Conservation (phyloP, 2,113 vertebrate genomes). For the Pelobates fuscus region DNA sequence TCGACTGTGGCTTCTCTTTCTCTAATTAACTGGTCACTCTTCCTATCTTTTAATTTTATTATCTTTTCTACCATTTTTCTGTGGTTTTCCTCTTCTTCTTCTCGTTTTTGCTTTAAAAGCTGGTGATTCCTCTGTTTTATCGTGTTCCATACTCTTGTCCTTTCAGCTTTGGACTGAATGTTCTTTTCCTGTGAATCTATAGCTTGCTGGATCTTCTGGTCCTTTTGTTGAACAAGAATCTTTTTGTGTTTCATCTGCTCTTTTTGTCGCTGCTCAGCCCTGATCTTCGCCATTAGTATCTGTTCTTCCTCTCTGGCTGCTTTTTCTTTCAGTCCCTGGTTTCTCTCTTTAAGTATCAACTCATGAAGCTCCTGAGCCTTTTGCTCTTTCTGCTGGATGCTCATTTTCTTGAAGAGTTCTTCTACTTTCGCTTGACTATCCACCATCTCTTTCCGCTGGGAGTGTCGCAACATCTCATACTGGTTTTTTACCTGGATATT, state of each 20-base stretch:
- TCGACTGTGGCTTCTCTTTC: conserved; percentile 62
- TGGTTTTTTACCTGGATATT: conserved; percentile 63
- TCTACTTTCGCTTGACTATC: conserved; percentile 66
- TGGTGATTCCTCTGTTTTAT: conserved; percentile 60
- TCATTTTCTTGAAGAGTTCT: conserved; percentile 57
- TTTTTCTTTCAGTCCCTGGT: conserved; percentile 57
- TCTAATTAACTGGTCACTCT: conserved; percentile 59
- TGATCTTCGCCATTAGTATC: conserved; percentile 54
- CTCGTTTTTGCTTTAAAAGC: conserved; percentile 61
- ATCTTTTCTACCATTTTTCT: conserved; percentile 57
- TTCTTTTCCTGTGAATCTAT: conserved; percentile 31
- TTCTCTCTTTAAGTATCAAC: conserved; percentile 50
- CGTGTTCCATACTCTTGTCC: conserved; percentile 49
- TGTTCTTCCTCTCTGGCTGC: conserved; percentile 59
- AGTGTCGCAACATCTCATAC: conserved; percentile 64
- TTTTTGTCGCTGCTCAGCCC: conserved; percentile 50
- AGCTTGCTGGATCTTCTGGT: conserved; percentile 60
- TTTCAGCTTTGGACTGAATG: conserved; percentile 49
- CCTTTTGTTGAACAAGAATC: conserved; percentile 58
- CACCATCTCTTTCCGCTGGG: conserved; percentile 65
- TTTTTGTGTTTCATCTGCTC: conserved; percentile 58
- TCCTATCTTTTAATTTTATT: conserved; percentile 64
- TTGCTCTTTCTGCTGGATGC: conserved; percentile 61
- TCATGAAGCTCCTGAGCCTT: conserved; percentile 52
- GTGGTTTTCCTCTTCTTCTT: conserved; percentile 65